Evolutionary conservation across 2,888 invertebrate species (phyloP), one percentile per base, ranked within the genome.

Genomic region (Boloria euphrosyne): DNA sequence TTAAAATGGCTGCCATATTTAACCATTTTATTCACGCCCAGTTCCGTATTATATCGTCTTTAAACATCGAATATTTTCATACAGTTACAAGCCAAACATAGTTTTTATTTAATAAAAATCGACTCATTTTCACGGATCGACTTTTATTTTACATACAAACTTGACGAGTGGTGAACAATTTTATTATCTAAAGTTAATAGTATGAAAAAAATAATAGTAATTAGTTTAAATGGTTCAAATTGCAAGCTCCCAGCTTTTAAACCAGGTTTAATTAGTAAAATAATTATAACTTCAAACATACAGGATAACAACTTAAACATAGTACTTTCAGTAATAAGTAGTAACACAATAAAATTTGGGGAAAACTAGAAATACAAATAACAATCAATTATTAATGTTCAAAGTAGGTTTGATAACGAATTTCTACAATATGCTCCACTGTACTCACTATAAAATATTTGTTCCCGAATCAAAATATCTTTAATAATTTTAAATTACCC

Each of bases 91-190:
- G 57, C 46, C 46, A 46, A 38, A 46, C n/a, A 46, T 16, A 10
- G 16, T 57, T 46, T 57, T 16, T 10, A 10, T 3, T 22, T 22
- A 55, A 44, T 55, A 55, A 55, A 43, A 43, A 14, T 38, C 44
- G 44, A 44, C 44, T 7, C 18, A 14, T 44, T 55, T 55, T 44
- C 22, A 57, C 22, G 44, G 13, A 22, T 57, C 57, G n/a, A 46
- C 22, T 57, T 57, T 46, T 27, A 57, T 22, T 57, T 57, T n/a
- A 27, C 22, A 57, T 57, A 57, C 44, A 57, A 57, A 46, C 57
- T 57, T 57, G 57, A 46, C 22, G 27, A 31, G 38, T 38, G 16
- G 38, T 22, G 4, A 6, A 53, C 53, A 31, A 38, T 31, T n/a
- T 16, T 38, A 31, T 13, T 27, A 14, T 22, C 46, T 46, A n/a